These are phyloP conservation scores for Agapetus fuscipes DNA, from an alignment of 2,888 invertebrate species.

Conservation along the genomic window DNA sequence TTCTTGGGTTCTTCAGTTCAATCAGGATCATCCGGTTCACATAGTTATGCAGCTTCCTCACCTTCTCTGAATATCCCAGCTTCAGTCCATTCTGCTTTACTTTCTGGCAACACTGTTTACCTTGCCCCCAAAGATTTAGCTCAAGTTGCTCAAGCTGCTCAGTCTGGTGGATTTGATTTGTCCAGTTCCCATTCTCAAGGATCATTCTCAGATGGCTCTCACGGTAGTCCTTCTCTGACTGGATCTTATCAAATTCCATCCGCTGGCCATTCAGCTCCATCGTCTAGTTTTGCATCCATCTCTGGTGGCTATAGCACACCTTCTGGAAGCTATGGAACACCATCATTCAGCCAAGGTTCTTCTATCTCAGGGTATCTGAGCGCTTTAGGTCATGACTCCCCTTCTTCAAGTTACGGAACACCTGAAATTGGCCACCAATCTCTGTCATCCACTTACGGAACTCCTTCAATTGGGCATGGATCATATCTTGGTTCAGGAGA, in stretches of 20 bases:
- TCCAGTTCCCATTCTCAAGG: neutral
- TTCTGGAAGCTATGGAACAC: slow-evolving; percentile 27
- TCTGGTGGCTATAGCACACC: slow-evolving; percentile 30
- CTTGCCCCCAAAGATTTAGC: slow-evolving; percentile 32
- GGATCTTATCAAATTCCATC: slow-evolving; percentile 19
- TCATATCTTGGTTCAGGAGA: neutral
- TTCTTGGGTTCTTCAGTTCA: slow-evolving; percentile 30
- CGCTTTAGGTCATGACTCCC: neutral
- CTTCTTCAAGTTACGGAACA: slow-evolving; percentile 1
- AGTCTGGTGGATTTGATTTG: neutral
- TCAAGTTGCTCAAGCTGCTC: slow-evolving; percentile 13
- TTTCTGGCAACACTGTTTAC: slow-evolving; percentile 21
- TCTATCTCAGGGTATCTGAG: slow-evolving; percentile 25
- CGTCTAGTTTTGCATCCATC: slow-evolving; percentile 20
- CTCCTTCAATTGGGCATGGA: slow-evolving; percentile 10
- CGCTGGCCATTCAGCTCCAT: slow-evolving; percentile 19
- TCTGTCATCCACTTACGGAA: slow-evolving; percentile 10
- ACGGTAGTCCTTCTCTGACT: slow-evolving; percentile 18
- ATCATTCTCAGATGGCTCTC: slow-evolving; percentile 8
- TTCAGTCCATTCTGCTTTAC: slow-evolving; percentile 3
- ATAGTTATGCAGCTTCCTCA: slow-evolving; percentile 6
- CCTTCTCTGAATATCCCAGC: slow-evolving; percentile 8
- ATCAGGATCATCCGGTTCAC: slow-evolving; percentile 32
- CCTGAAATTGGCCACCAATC: slow-evolving; percentile 7
- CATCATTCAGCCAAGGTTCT: slow-evolving; percentile 29